Evolutionary conservation across 1,140 invertebrate species (phyloP), one percentile per base, ranked within the genome.

Genomic region (Campoletis sonorensis): DNA sequence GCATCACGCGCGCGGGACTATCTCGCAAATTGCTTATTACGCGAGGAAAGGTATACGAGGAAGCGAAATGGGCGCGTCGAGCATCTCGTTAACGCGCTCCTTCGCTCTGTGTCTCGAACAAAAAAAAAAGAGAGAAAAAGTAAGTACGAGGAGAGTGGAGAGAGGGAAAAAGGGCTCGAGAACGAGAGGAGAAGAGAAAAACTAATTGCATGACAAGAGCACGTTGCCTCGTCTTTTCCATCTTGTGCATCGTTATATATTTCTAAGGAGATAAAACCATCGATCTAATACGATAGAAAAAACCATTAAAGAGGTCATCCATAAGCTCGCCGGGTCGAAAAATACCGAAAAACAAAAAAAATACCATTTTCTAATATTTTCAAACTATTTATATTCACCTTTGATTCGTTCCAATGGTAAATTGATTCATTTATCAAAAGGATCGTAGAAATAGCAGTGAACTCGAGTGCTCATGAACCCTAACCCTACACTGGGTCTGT

Each of bases 161-260:
- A 49, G 51, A 61, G 13, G 30, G 23, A 67, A 26, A 67, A 13
- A 67, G 61, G 30, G n/a, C n/a, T n/a, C n/a, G 61, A 26, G 61
- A 67, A 27, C 27, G 61, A 67, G 13, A 67, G 10, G 30, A 15
- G 23, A 1, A 64, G 27, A 37, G 70, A 73, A 27, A 61, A 45
- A 77, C 54, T 77, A 77, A 77, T 77, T 77, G 75, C 75, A 77
- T 30, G 75, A 77, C 75, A 77, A 77, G 75, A 54, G 75, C 75
- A 77, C 75, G 75, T 61, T 77, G 75, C 23, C 75, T 27, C 1
- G 30, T 64, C 16, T 77, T 77, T 80, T 80, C 79, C 23, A 80
- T 21, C 27, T 72, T 72, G 30, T 27, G 30, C n/a, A 61, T 30
- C 40, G 26, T 45, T 45, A 10, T 45, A 45, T 45, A 45, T 45